These are phyloP conservation scores for Junonia oenone DNA, from an alignment of 2,888 invertebrate species.

Conservation along the genomic window DNA sequence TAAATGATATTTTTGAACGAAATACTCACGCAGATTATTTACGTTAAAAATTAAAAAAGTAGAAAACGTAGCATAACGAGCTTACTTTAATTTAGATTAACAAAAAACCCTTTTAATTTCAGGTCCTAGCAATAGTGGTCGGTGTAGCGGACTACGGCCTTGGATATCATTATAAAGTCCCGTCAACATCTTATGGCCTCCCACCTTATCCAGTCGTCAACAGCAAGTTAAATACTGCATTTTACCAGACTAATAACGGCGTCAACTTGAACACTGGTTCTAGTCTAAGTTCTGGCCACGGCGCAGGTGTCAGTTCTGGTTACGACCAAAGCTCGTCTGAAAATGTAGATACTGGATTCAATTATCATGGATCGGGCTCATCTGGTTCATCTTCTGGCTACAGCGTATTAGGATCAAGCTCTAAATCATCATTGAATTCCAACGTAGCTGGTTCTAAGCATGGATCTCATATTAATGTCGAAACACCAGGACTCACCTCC, in stretches of 20 bases:
- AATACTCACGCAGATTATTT: too few species aligned
- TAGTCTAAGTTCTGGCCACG: constrained; percentile 3
- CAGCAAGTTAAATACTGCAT: constrained; percentile 28
- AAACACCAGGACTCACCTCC: constrained; percentile 10
- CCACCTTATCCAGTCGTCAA: constrained; percentile 49
- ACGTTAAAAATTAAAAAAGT: too few species aligned
- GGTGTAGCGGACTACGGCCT: constrained; percentile 55
- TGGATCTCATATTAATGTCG: constrained; percentile 10
- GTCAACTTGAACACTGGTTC: constrained; percentile 2
- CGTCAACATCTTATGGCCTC: constrained; percentile 60
- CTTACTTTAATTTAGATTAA: neutral
- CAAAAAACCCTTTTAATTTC: constrained; percentile 28
- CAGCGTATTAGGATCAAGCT: neutral
- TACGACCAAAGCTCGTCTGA: constrained; percentile 8
- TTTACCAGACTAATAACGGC: constrained; percentile 2
- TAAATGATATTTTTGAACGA: too few species aligned
- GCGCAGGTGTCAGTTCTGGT: neutral
- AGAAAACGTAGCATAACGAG: too few species aligned
- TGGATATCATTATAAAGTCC: constrained; percentile 63
- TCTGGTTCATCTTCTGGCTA: constrained; percentile 5
- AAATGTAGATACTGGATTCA: neutral
- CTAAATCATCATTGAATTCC: neutral
- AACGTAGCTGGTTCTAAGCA: neutral
- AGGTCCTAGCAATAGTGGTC: constrained; percentile 49
- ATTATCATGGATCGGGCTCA: constrained; percentile 8